Evolutionary conservation across 1,140 invertebrate species (phyloP), one percentile per base, ranked within the genome.

Genomic region (Drosophila erecta): DNA sequence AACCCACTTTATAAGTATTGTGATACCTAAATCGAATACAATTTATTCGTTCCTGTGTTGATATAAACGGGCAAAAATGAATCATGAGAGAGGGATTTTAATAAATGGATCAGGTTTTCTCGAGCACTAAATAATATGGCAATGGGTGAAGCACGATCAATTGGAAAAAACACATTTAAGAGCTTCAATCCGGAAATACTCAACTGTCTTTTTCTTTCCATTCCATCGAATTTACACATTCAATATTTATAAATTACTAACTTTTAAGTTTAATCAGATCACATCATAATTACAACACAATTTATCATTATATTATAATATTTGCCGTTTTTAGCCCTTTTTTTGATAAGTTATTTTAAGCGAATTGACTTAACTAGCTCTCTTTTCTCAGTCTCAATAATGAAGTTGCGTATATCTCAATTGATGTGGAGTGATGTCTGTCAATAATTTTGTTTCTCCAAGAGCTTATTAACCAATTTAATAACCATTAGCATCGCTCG

Each of bases 391-490:
- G 20, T 38, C 1, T 15, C 22, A 15, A n/a, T 4, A 38, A 40
- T 24, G 49, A 17, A 20, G n/a, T 10, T 37, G 30, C 20, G 2
- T 27, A 30, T 35, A 69, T 70, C 64, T 70, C 49, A 67, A 70
- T 56, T 11, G 35, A n/a, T 6, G 7, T 37, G 3, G 59, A 55
- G 38, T 35, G 12, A n/a, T 15, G 35, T 17, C 59, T 41, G 24
- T 55, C 41, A 38, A 61, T 65, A 33, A 64, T 64, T 60, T 27
- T 8, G 22, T 12, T 20, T 15, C 24, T 27, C 7, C 20, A 46
- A 33, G 61, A 46, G 33, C 46, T 69, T 37, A 30, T 55, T 64
- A 62, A 37, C 58, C 62, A 69, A 44, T 69, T 69, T 54, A 24
- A 69, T 24, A 17, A 15, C 24, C 50, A 69, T 70, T 50, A 8